Evolutionary conservation across 2,797 vertebrate species (phyloP).

Genomic region (Cyprinella venusta): DNA sequence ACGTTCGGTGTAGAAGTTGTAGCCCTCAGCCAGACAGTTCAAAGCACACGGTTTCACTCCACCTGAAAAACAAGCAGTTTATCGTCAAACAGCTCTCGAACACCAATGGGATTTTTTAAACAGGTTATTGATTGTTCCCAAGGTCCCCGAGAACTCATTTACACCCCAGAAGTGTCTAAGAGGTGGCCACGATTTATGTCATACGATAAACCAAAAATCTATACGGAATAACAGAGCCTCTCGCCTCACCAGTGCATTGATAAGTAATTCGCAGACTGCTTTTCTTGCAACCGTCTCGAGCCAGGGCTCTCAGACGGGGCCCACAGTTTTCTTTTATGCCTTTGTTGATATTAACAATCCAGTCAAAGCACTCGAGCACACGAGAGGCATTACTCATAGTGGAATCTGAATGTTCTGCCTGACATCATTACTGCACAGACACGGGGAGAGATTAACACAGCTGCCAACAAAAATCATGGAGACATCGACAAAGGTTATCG

Average conservation of each 20-base stretch:
- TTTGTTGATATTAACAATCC: slow-evolving; percentile 47
- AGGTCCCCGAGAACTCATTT: slow-evolving; percentile 8
- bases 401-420: slow-evolving; percentile 55
- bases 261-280: slow-evolving; percentile 40
- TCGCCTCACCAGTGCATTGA: slow-evolving; percentile 28
- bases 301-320: slow-evolving; percentile 43
- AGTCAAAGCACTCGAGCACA: slow-evolving; percentile 47
- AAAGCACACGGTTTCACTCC: slow-evolving; percentile 97
- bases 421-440: slow-evolving; percentile 65
- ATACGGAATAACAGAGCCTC: slow-evolving; percentile 5
- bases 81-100: slow-evolving; percentile 38
- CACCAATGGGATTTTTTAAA: slow-evolving; percentile 3
- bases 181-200: slow-evolving; percentile 1
- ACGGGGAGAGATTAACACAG: slow-evolving; percentile 52
- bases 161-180: slow-evolving; percentile 11
- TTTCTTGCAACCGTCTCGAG: slow-evolving; percentile 34
- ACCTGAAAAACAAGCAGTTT: slow-evolving; percentile 76
- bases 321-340: slow-evolving; percentile 43
- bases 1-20: slow-evolving; percentile 99
- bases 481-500: slow-evolving; percentile 66
- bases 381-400: slow-evolving; percentile 61
- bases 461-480: slow-evolving; percentile 66
- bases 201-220: slow-evolving; percentile 16
- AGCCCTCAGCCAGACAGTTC: slow-evolving; percentile 98
- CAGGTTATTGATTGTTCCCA: slow-evolving; percentile 8